A percentile compares a stretch with the other conserved stretches of the same genome.
These are phyloP conservation scores for Apoda limacodes DNA, from an alignment of 2,888 invertebrate genomes.

Conservation along the genomic window DNA sequence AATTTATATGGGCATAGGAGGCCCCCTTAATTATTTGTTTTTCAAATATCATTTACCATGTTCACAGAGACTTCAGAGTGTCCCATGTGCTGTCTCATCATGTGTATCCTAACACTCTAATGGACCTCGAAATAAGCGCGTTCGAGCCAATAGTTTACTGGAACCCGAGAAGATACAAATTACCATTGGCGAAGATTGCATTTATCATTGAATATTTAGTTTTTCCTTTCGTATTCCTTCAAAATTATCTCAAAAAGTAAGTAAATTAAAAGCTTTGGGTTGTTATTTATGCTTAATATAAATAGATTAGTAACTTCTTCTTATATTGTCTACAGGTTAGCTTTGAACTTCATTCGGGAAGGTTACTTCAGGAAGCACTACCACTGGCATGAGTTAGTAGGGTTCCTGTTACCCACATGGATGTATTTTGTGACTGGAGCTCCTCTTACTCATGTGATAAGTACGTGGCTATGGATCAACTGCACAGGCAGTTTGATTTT, in stretches of 20 bases:
- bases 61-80: constrained; percentile 79
- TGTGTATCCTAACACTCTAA: constrained; percentile 80
- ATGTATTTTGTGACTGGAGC: constrained; percentile 48
- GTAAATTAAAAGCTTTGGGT: constrained; percentile 6
- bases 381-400: constrained; percentile 42
- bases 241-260: constrained; percentile 53
- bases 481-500: constrained; percentile 72
- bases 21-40: too few relatives aligned
- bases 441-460: constrained; percentile 34
- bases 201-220: constrained; percentile 52
- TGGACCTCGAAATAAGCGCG: constrained; percentile 78
- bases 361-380: constrained; percentile 38
- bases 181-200: constrained; percentile 51
- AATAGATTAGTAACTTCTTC: not conserved
- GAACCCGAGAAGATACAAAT: constrained; percentile 72
- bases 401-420: constrained; percentile 47
- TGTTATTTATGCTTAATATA: not conserved
- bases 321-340: constrained; percentile 32
- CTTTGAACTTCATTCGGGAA: constrained; percentile 30
- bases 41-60: too few relatives aligned
- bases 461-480: constrained; percentile 71
- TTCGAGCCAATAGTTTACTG: constrained; percentile 78
- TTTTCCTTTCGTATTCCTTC: constrained; percentile 45
- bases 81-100: constrained; percentile 85
- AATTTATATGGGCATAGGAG: too few relatives aligned